Base-by-base conservation (phyloP, 2,113 vertebrate genomes). In the Sciurus niger region DNA sequence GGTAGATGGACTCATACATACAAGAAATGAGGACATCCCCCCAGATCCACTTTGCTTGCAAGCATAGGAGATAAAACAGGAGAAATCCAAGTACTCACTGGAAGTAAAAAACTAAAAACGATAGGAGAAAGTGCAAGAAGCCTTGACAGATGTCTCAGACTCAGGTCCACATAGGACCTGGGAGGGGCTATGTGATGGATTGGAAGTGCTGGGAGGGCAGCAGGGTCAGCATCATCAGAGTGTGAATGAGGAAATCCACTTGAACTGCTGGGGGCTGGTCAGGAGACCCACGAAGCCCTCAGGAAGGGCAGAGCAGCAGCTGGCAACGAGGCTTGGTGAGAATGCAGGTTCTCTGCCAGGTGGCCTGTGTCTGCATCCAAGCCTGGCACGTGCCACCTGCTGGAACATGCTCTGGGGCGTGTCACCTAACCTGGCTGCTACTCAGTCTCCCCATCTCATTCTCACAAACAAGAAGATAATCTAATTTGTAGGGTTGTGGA, bases 181-280 rank as follows among this genome's bases (percentile, higher is more conserved):
- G 72, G 30, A 89, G 58, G 60, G 32, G 65, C 16, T 43, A 8
- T 3, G 1, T 2, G 1, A 4, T 58, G 30, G 65, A 14, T 20
- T 88, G 51, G 82, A 53, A 11, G 22, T 20, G 10, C 0, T n/a
- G n/a, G 43, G 22, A 37, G 8, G 32, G 24, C 12, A 14, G 32
- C 1, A 13, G 68, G 10, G n/a, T 72, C 58, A 34, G 34, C 30
- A 37, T 12, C 11, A 40, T 0, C 4, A 11, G 0, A 1, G 2
- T 6, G 16, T 60, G 58, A 60, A 60, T 60, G 22, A 25, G 58
- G 20, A 60, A 40, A 2, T 58, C 30, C 8, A 8, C 48, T 22
- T 10, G 4, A 32, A 18, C 51, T 43, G 10, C 24, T 43, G 40
- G 58, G 11, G 10, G 40, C 25, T 43, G 16, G 40, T 1, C 11